A percentile compares a stretch with the other conserved stretches of the same genome.
Conservation (phyloP, 2,113 vertebrate species). For the Periophthalmodon schlosseri region DNA sequence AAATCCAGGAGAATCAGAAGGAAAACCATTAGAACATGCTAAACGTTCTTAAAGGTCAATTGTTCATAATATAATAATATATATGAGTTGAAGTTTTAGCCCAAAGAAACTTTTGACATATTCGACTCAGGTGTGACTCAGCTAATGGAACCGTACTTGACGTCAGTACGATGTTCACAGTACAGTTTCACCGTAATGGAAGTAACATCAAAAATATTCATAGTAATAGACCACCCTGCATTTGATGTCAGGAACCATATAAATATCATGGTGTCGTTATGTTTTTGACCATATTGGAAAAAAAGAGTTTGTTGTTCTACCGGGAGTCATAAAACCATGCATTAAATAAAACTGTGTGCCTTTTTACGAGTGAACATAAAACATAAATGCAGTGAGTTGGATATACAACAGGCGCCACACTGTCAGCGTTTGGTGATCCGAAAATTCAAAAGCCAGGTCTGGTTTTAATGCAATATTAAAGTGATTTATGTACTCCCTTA, state of each 20-base stretch:
- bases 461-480: conserved; percentile 1
- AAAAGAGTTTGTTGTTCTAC: not conserved
- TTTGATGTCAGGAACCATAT: not conserved
- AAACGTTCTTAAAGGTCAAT: no score
- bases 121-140: not conserved
- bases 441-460: not conserved
- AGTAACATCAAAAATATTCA: not conserved
- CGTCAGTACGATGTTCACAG: not conserved
- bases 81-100: no score
- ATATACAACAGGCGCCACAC: not conserved
- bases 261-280: not conserved
- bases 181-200: no score
- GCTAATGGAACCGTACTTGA: not conserved
- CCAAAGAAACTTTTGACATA: not conserved
- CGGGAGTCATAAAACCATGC: not conserved
- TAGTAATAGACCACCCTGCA: not conserved
- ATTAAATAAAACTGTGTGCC: not conserved
- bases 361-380: not conserved
- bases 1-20: no score
- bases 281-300: conserved; percentile 1
- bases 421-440: not conserved
- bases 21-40: no score
- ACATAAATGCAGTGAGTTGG: not conserved
- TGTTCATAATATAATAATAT: no score
- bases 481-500: conserved; percentile 4